phyloP scores from a whole-genome alignment of 1,140 invertebrate genomes.

The Pissodes strobi region DNA sequence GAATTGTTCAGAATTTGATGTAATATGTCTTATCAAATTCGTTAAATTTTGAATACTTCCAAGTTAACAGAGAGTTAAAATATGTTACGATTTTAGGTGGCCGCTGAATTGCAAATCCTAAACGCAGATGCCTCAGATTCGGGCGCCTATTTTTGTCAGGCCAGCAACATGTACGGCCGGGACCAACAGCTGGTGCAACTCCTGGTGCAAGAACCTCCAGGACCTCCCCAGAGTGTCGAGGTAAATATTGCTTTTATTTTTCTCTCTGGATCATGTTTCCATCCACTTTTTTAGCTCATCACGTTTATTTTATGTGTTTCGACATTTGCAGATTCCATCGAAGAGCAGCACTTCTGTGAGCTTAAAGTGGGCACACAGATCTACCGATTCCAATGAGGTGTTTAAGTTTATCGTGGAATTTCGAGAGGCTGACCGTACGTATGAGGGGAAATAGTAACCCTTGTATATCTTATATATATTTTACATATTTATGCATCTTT shows the following conservation, averaged over 20 bases:
- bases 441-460: too few relatives aligned
- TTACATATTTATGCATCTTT: too few relatives aligned
- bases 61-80: background rate
- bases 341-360: conserved; percentile 70
- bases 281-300: background rate
- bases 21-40: too few relatives aligned
- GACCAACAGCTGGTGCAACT: conserved; percentile 82
- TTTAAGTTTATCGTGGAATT: conserved; percentile 77
- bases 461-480: too few relatives aligned
- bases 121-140: conserved; percentile 74
- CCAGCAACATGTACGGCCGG: conserved; percentile 79
- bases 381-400: conserved; percentile 69
- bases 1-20: too few relatives aligned
- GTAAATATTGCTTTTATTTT: too few relatives aligned
- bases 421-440: conserved; percentile 65
- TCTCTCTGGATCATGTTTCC: too few relatives aligned
- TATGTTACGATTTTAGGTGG: conserved; percentile 34
- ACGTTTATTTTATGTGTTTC: background rate
- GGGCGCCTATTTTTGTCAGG: conserved; percentile 81
- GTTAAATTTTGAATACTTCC: too few relatives aligned
- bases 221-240: conserved; percentile 69
- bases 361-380: conserved; percentile 75
- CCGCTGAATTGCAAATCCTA: conserved; percentile 73
- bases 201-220: conserved; percentile 79
- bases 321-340: conserved; percentile 26